Base-by-base conservation (phyloP, 2,888 invertebrate genomes). In the Leptinotarsa peninsularis region DNA sequence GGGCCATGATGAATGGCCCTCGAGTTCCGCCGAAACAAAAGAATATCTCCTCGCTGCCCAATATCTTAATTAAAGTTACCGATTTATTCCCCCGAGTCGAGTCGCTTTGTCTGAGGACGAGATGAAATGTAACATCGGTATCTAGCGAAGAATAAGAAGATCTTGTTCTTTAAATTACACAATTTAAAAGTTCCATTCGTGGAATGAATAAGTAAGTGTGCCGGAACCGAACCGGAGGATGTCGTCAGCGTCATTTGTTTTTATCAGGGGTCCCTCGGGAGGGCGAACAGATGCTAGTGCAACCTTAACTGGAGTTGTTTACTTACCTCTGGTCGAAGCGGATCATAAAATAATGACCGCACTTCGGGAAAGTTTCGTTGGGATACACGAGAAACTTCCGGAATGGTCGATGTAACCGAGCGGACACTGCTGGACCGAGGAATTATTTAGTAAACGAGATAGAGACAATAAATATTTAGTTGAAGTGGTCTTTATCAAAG, bases 51-150 rank as follows among this genome's bases (percentile, higher is more conserved):
- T 82, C 78, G 84, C 85, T 86, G 88, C 84, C 88, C 88, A 88
- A 88, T 88, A 89, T 89, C 89, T 89, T 89, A 89, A 89, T 89
- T 89, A 89, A 89, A 89, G 84, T 89, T 87, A 87, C 88, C 88
- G 88, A 89, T 89, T 89, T 88, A 88, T 88, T 87, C 86, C 85
- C 87, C 84, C 43, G 43, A 43, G 10, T 43, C 43, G 43, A 43
- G 43, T 80, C 82, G 83, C 84, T 84, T 84, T 84, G 82, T 83
- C 81, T 84, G 82, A 83, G 84, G 83, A 82, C 84, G 84, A 85
- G 85, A 87, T 86, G 86, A 86, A 86, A 87, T 85, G 85, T 84
- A 84, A 84, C 83, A 78, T 76, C 73, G 80, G 18, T 60, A 54
- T 72, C 72, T 50, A 43, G 18, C 72, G 81, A 85, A 86, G 85